Conservation (phyloP, 2,888 invertebrate genomes). For the Tanytarsus gracilentus region DNA sequence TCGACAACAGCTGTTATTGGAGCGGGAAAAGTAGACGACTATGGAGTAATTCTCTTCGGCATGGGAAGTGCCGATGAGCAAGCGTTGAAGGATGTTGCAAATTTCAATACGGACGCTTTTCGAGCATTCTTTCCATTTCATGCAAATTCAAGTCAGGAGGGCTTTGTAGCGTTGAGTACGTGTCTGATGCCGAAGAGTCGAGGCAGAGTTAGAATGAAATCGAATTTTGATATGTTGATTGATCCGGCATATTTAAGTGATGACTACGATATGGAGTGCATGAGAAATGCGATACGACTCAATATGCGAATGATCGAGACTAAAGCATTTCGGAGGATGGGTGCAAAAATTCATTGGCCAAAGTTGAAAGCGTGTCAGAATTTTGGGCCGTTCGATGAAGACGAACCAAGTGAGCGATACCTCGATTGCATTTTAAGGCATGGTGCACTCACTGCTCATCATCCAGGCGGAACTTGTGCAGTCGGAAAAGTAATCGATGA, state of each 20-base stretch:
- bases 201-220: constrained; percentile 54
- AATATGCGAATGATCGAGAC: constrained; percentile 49
- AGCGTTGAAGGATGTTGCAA: constrained; percentile 54
- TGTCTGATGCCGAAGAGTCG: constrained; percentile 63
- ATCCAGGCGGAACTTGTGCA: constrained; percentile 68
- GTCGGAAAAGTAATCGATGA: constrained; percentile 50
- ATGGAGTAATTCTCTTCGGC: constrained; percentile 54
- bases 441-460: constrained; percentile 62
- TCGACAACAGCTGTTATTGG: constrained; percentile 55
- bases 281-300: constrained; percentile 52
- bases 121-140: constrained; percentile 57
- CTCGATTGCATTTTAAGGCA: constrained; percentile 56
- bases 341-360: constrained; percentile 58
- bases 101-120: constrained; percentile 56
- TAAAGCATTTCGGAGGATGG: constrained; percentile 50
- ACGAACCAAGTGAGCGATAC: constrained; percentile 46
- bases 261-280: constrained; percentile 54
- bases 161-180: constrained; percentile 56
- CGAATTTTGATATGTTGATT: constrained; percentile 54
- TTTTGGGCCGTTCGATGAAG: constrained; percentile 45
- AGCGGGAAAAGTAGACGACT: constrained; percentile 45
- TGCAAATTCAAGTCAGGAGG: constrained; percentile 54
- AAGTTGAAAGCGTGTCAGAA: constrained; percentile 50
- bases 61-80: constrained; percentile 60
- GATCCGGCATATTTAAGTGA: constrained; percentile 65